Evolutionary conservation across 2,888 invertebrate species (phyloP).

Genomic region (Odontomyia ornata): DNA sequence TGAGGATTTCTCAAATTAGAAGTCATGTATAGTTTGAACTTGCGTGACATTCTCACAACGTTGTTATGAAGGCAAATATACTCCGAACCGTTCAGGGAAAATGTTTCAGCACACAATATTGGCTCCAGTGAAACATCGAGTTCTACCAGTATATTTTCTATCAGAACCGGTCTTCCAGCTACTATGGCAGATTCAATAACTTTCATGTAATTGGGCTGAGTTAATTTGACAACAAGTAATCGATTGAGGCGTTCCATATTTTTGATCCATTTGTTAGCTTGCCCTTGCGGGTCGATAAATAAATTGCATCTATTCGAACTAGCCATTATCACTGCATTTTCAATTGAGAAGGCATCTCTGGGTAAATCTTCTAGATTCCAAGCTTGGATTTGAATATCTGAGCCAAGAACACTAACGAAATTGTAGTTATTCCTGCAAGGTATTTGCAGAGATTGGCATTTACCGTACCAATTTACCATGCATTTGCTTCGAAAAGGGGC

Average conservation of each 20-base stretch:
- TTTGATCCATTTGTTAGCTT: constrained; percentile 91
- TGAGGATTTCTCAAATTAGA: constrained; percentile 89
- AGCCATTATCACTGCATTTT: constrained; percentile 85
- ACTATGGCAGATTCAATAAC: constrained; percentile 74
- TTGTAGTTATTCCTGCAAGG: constrained; percentile 80
- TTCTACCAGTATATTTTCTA: constrained; percentile 87
- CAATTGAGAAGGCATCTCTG: constrained; percentile 84
- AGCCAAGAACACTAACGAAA: constrained; percentile 79
- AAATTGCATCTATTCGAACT: constrained; percentile 89
- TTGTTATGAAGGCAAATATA: constrained; percentile 87
- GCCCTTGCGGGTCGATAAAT: constrained; percentile 86
- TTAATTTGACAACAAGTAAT: constrained; percentile 60
- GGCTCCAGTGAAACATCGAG: constrained; percentile 88
- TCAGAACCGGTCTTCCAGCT: constrained; percentile 77
- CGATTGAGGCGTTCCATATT: constrained; percentile 75
- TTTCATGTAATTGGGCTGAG: constrained; percentile 62
- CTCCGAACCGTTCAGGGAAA: constrained; percentile 77
- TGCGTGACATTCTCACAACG: constrained; percentile 78
- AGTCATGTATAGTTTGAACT: constrained; percentile 86
- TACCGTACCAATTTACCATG: constrained; percentile 77
- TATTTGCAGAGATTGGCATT: constrained; percentile 74
- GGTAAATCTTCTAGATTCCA: constrained; percentile 91
- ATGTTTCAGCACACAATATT: constrained; percentile 79
- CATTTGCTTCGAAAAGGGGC: constrained; percentile 70
- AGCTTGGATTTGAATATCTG: constrained; percentile 75